Evolutionary conservation across 1,140 invertebrate genomes (phyloP).

Genomic region (Microplitis demolitor): DNA sequence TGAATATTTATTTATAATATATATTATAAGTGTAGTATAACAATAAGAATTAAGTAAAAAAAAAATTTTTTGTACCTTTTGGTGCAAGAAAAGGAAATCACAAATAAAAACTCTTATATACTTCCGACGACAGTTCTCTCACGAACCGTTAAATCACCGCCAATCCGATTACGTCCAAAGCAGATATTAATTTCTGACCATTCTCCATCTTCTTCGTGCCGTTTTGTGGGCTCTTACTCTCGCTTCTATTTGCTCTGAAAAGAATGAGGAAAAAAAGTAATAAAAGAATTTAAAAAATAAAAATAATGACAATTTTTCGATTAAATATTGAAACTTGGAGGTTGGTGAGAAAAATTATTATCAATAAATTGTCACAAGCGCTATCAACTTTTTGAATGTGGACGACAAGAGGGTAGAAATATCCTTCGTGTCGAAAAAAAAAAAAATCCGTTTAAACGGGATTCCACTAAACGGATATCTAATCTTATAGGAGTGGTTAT

Average conservation of each 20-base stretch:
- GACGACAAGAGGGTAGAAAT: neutral
- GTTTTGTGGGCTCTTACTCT: constrained; percentile 12
- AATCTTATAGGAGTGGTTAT: constrained; percentile 3
- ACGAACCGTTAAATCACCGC: constrained; percentile 25
- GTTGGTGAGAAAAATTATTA: neutral
- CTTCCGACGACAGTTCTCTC: constrained; percentile 13
- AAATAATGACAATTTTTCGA: neutral
- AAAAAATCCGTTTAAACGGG: neutral
- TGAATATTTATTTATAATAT: too few relatives aligned
- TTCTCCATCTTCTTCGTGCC: constrained; percentile 29
- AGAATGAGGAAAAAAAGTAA: neutral
- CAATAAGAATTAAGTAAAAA: neutral
- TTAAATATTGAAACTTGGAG: neutral
- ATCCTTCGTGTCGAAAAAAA: neutral
- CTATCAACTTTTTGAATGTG: neutral
- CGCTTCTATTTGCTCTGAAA: neutral
- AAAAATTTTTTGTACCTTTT: neutral
- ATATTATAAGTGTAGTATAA: too few relatives aligned
- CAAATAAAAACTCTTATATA: neutral
- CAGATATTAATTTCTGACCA: constrained; percentile 32
- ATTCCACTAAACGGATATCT: constrained; percentile 22
- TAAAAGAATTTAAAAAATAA: neutral
- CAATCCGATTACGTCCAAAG: constrained; percentile 28
- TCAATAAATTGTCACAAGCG: neutral
- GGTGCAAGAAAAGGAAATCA: neutral